Evolutionary conservation across 2,113 vertebrate species (phyloP).

Genomic region (Apteryx owenii): DNA sequence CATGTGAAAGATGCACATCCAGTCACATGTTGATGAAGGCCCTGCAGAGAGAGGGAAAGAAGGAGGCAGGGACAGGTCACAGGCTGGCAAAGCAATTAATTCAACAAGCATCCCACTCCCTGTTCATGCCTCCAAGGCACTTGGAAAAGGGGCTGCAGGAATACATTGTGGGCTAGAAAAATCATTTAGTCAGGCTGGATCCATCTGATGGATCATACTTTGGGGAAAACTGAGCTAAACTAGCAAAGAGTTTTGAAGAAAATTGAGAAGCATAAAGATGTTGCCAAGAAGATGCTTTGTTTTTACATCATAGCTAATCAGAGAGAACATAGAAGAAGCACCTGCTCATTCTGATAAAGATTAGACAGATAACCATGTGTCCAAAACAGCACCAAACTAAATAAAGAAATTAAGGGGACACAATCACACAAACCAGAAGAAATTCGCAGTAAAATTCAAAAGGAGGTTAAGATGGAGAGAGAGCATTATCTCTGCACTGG

Average conservation of each 20-base stretch:
- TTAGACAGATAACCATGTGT: background rate
- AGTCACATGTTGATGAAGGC: background rate
- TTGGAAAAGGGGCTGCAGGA: background rate
- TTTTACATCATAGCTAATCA: background rate
- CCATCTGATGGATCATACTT: background rate
- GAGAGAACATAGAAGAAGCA: background rate
- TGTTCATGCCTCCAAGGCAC: background rate
- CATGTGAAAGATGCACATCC: background rate
- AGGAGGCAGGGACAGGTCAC: background rate
- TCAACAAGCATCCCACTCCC: background rate
- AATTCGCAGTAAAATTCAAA: background rate
- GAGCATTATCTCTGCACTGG: background rate
- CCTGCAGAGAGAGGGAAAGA: background rate
- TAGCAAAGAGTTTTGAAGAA: background rate
- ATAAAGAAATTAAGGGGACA: background rate
- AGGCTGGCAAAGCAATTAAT: background rate
- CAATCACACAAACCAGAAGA: background rate
- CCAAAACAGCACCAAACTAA: background rate
- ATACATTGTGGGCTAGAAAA: background rate
- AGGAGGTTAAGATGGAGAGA: background rate
- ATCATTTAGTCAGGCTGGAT: background rate
- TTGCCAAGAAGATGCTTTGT: background rate
- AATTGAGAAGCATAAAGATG: background rate
- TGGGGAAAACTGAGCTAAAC: background rate
- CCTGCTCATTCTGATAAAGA: background rate